Evolutionary conservation across 2,113 vertebrate genomes (phyloP), one percentile per base, ranked within the genome.

Genomic region (Vimba vimba): DNA sequence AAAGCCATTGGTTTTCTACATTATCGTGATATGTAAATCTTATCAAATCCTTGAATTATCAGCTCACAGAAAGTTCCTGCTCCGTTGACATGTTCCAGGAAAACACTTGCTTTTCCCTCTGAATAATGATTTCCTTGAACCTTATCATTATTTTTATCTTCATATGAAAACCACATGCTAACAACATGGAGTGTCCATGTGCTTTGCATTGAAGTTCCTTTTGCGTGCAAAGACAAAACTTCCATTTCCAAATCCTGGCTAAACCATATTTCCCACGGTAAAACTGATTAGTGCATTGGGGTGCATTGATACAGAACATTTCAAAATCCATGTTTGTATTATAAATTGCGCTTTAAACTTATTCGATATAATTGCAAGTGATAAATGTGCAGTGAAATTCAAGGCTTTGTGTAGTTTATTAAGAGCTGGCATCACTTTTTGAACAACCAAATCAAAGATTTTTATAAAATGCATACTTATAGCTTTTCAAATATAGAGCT

Each of bases 31-130:
- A 59, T 79, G 66, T 86, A 55, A 64, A 8, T 76, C 84, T 80
- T 80, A 88, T 73, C 84, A 79, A 64, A 80, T 30, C 75, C 19
- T 71, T 74, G 50, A n/a, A 25, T 62, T 86, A 68, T 86, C 39
- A 45, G 33, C 17, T 23, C 23, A 79, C 15, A 64, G 19, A 15
- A 69, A 39, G 77, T 88, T 86, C 8, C 39, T 36, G 55, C 69
- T 45, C 79, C 27, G 30, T 30, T n/a, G 23, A 50, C 77, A 59
- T 39, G 36, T 1, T 45, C 25, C 57, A 23, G 79, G 52, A 80
- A 68, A 82, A 79, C 7, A 11, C 55, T 60, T 12, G 36, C 27
- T 12, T 78, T 78, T 55, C 50, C 76, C 23, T 23, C 17, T 79
- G 11, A 79, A n/a, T 13, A 50, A 27, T 75, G 43, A 75, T 9